Base-by-base conservation (phyloP, 1,140 invertebrate species). In the Akabosia matsudoensis region DNA sequence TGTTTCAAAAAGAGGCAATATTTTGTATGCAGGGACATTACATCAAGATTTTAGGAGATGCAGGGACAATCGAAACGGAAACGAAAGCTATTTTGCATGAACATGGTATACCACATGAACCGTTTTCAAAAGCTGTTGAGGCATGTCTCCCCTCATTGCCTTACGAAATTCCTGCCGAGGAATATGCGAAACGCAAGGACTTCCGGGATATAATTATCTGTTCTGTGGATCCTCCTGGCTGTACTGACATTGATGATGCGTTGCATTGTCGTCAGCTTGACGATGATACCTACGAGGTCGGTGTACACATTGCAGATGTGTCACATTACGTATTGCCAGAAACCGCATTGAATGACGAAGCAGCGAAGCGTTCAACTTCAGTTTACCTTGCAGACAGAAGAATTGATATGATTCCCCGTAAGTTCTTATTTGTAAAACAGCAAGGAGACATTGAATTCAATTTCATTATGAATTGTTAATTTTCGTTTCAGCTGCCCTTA, bases 211-310 rank as follows among this genome's bases (percentile, higher is more conserved):
- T 97, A 7, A 89, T 91, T 82, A 90, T 99, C 34, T 99, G 97
- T 83, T 98, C 96, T 1, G 97, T 99, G 0, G 97, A 99, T 89
- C 97, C 97, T 30, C 96, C 96, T 0, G 97, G 97, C 0, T 99
- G 97, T 86, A 99, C 97, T 1, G 97, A 99, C 85, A 99, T 99
- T 80, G 98, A 99, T 85, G 98, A 99, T 86, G 97, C 97, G 0
- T 85, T 99, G 0, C 98, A 99, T 85, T 98, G 95, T 82, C 86
- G 90, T 52, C 83, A 87, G 33, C 84, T 97, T 22, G 86, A 88
- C 0, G 92, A 93, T 84, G 91, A 90, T 1, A 93, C 94, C 79
- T 88, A 89, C 34, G 92, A 97, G 86, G 87, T 97, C 77, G 96
- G 96, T 10, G 96, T 98, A 0, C 96, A 98, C 83, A 98, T 98